These are phyloP conservation scores for Porites divaricata DNA, from an alignment of 92 coral and sea anemone genomes.

Conservation along the genomic window DNA sequence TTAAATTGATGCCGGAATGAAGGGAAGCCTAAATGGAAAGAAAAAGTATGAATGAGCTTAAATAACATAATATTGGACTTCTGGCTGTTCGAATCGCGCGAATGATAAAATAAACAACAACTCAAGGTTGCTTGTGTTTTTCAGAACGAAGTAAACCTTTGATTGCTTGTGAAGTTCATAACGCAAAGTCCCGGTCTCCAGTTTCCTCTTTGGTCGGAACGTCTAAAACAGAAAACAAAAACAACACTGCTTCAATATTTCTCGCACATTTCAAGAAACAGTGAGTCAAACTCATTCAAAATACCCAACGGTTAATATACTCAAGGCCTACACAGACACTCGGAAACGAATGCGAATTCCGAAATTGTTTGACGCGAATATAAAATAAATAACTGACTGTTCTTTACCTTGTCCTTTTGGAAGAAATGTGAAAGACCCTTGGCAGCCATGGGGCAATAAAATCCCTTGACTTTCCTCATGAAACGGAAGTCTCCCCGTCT, in stretches of 20 bases:
- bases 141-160: slow-evolving; percentile 61
- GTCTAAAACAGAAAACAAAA: slow-evolving; percentile 69
- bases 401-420: slow-evolving; percentile 89
- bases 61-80: not conserved
- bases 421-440: slow-evolving; percentile 91
- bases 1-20: slow-evolving; percentile 88
- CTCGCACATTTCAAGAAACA: not conserved
- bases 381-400: not conserved
- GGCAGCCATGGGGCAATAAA: slow-evolving; percentile 62
- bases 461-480: slow-evolving; percentile 37
- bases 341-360: not conserved
- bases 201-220: slow-evolving; percentile 90
- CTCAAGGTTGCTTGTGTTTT: not conserved
- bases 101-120: slow-evolving; percentile 17
- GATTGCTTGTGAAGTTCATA: slow-evolving; percentile 96
- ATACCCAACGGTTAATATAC: not conserved
- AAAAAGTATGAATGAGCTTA: not conserved
- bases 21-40: slow-evolving; percentile 76
- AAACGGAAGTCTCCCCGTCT: slow-evolving; percentile 76
- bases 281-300: too few relatives aligned
- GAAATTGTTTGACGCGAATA: not conserved
- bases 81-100: not conserved
- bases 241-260: not conserved
- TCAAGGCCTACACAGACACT: slow-evolving; percentile 1
- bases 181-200: slow-evolving; percentile 89